A percentile compares a stretch with the other conserved stretches of the same genome.
These are phyloP conservation scores for Tetraneura akinire DNA, from an alignment of 1,140 invertebrate genomes.

Conservation along the genomic window DNA sequence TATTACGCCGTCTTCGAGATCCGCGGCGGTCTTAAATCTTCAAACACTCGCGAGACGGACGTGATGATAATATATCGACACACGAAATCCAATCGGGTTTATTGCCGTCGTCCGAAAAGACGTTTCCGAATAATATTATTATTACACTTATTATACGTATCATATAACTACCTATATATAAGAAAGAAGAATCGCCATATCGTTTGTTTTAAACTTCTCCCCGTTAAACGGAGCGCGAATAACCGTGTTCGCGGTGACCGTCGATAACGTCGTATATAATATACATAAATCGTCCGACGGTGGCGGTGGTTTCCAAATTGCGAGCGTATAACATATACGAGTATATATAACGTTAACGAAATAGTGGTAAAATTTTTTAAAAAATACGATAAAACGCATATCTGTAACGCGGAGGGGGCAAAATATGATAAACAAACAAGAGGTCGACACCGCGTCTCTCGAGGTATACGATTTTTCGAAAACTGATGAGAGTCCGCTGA, in stretches of 20 bases:
- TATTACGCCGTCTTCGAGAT: not conserved
- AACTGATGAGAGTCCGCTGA: too few species aligned
- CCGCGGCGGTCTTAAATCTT: not conserved
- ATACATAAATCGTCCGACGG: too few species aligned
- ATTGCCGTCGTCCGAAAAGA: slow-evolving; percentile 26
- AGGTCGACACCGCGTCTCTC: too few species aligned
- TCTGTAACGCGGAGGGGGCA: too few species aligned
- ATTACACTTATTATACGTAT: too few species aligned
- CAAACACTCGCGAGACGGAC: not conserved
- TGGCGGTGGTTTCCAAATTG: too few species aligned
- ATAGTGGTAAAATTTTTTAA: too few species aligned
- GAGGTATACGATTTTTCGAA: too few species aligned
- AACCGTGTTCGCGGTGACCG: too few species aligned
- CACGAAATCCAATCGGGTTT: slow-evolving; percentile 43
- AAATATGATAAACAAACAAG: too few species aligned
- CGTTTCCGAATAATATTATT: slow-evolving; percentile 6
- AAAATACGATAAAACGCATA: too few species aligned
- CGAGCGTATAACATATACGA: not conserved
- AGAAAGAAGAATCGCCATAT: slow-evolving; percentile 25
- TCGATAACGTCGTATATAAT: not conserved
- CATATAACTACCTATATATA: too few species aligned
- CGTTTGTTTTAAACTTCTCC: slow-evolving; percentile 17
- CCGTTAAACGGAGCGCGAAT: not conserved
- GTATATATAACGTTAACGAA: not conserved
- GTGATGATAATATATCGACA: slow-evolving; percentile 25